Conservation (phyloP, 2,888 invertebrate species). For the Sminthurinus aureus region DNA sequence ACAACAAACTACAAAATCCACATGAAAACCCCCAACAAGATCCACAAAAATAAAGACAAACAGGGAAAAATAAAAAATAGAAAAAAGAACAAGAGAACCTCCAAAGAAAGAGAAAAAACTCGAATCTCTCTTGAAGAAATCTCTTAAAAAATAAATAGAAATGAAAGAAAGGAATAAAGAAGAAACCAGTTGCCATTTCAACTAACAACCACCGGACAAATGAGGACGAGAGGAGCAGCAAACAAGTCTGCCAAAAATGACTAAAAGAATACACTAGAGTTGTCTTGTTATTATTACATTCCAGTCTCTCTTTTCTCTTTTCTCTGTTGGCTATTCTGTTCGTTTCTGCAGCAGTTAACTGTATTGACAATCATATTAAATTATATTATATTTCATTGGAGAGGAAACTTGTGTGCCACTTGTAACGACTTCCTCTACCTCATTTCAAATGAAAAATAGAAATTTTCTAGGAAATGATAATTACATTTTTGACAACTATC, state of each 20-base stretch:
- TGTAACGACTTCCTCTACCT: constrained; percentile 40
- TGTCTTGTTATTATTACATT: constrained; percentile 17
- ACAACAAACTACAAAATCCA: not conserved
- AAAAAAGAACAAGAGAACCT: not conserved
- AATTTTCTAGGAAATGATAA: constrained; percentile 43
- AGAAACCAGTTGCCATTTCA: not conserved
- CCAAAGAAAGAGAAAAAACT: not conserved
- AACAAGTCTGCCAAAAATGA: not conserved
- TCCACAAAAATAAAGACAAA: too few species aligned
- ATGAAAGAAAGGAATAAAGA: too few species aligned
- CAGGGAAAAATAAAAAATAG: not conserved
- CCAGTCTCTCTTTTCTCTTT: not conserved
- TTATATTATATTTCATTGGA: constrained; percentile 19
- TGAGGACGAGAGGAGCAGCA: not conserved
- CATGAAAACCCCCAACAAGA: too few species aligned
- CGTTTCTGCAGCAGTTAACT: constrained; percentile 1
- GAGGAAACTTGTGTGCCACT: constrained; percentile 30
- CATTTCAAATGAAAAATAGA: constrained; percentile 43
- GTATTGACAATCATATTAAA: constrained; percentile 20
- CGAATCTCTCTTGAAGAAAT: not conserved
- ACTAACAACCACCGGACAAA: not conserved
- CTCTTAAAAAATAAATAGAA: too few species aligned
- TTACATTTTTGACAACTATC: constrained; percentile 40
- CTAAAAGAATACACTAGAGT: constrained; percentile 23
- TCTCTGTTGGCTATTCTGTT: not conserved